Evolutionary conservation across 2,888 invertebrate genomes (phyloP).

Genomic region (Tillus elongatus): DNA sequence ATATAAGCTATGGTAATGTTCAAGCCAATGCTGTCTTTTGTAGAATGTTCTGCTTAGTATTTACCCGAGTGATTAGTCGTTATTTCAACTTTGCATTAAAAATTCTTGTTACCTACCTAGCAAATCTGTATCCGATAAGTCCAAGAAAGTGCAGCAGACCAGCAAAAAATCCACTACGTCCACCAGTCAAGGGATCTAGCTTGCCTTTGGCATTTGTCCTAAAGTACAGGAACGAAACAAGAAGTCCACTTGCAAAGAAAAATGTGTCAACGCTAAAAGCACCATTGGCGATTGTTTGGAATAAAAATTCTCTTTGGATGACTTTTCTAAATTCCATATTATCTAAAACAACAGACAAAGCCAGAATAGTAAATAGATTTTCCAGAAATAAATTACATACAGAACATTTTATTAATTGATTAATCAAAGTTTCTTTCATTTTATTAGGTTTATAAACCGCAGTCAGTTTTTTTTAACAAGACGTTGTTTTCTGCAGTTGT

Average conservation of each 20-base stretch:
- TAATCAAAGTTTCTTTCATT: no score
- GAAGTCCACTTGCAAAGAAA: conserved; percentile 70
- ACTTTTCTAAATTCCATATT: conserved; percentile 65
- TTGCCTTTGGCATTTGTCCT: conserved; percentile 67
- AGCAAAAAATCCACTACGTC: conserved; percentile 52
- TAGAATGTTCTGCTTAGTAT: no score
- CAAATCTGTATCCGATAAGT: conserved; percentile 66
- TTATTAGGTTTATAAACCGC: no score
- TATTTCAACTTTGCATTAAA: no score
- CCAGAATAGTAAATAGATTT: no score
- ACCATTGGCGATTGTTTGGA: conserved; percentile 70
- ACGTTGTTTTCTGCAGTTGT: no score
- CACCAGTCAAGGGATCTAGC: conserved; percentile 56
- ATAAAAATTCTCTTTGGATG: conserved; percentile 67
- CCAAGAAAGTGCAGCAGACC: conserved; percentile 66
- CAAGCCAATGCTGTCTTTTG: no score
- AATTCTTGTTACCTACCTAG: conserved; percentile 46
- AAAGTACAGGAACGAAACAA: conserved; percentile 80
- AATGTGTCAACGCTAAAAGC: conserved; percentile 76
- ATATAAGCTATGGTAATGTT: no score
- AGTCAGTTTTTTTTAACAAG: no score
- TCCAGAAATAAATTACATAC: background rate
- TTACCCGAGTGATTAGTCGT: no score
- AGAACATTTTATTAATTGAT: conserved; percentile 1
- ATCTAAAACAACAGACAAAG: conserved; percentile 43